Percentiles rank a stretch among this genome's conserved stretches.
phyloP scores from a whole-genome alignment of 2,888 invertebrate genomes.

The Lasioglossum oenotherae region DNA sequence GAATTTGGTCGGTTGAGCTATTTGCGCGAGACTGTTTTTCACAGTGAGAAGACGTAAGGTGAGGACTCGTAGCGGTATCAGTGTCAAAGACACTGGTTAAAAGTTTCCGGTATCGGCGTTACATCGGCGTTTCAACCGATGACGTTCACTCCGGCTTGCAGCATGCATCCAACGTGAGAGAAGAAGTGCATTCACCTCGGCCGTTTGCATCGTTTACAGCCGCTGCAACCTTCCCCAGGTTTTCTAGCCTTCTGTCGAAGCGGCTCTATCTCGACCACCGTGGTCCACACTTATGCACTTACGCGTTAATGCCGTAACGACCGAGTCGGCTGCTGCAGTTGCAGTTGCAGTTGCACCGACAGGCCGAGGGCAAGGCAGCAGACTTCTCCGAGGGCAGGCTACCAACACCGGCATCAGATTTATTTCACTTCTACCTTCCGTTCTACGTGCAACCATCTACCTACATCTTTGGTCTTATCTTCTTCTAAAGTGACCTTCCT shows the following conservation, averaged over 20 bases:
- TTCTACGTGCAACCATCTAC: not conserved
- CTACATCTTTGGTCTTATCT: not conserved
- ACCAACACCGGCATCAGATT: constrained; percentile 47
- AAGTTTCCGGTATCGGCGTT: constrained; percentile 31
- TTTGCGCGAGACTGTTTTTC: not conserved
- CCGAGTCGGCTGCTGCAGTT: constrained; percentile 51
- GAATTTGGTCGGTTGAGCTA: too few species aligned
- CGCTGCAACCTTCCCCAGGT: constrained; percentile 65
- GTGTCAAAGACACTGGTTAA: constrained; percentile 41
- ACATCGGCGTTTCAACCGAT: constrained; percentile 22
- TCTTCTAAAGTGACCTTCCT: not conserved
- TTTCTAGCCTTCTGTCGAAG: constrained; percentile 51
- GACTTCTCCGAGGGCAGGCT: constrained; percentile 46
- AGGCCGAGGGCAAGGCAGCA: constrained; percentile 45
- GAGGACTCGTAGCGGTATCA: not conserved
- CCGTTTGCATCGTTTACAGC: constrained; percentile 68
- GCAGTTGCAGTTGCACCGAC: constrained; percentile 59
- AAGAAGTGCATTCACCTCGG: constrained; percentile 72
- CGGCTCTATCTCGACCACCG: constrained; percentile 68
- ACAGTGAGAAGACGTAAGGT: too few species aligned
- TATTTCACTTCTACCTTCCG: constrained; percentile 37
- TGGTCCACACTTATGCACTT: constrained; percentile 72
- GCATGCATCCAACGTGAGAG: constrained; percentile 48
- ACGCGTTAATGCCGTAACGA: constrained; percentile 74
- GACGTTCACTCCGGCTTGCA: constrained; percentile 29